Base-by-base conservation (phyloP, 2,888 invertebrate species). In the Xylota sylvarum region DNA sequence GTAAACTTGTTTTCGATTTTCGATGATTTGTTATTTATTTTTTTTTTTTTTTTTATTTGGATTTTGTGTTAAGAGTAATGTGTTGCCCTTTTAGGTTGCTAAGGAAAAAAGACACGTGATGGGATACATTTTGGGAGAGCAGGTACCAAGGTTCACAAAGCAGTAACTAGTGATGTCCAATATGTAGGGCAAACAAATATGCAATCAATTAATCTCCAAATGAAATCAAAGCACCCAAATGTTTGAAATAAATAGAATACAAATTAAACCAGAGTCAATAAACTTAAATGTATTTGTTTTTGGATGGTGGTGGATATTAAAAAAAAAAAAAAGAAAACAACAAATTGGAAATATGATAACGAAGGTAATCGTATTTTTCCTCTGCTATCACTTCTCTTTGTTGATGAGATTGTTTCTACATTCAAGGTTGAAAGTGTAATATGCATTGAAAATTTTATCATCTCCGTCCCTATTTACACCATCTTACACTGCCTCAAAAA, bases 1-100 rank as follows among this genome's bases (percentile, higher is more conserved):
- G 62, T 60, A 40, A 30, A 76, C n/a, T 81, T 81, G 70, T 85
- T 81, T 81, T 85, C 70, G 81, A 76, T 85, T 80, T 85, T 85
- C 76, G 23, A 65, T 64, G 69, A 76, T 81, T 79, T 55, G 23
- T 62, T 72, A 17, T 69, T 62, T 52, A 74, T 10, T 56, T 40
- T 50, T 72, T 65, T 14, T 40, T 40, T 19, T 62, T 62, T 37
- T 73, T 65, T 43, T 55, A 5, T 52, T 55, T 30, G 40, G 27
- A 23, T 69, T 23, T 55, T 40, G 37, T n/a, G n/a, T 52, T 23
- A 52, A n/a, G n/a, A n/a, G 52, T 60, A 58, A 78, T 83, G 30
- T 79, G 43, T 69, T 74, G 58, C 52, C 46, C 40, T 82, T 78
- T 67, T 83, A 83, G 83, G 83, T 73, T 62, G 65, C 83, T 83